phyloP scores from a whole-genome alignment of 2,113 vertebrate genomes.

The Apaloderma vittatum region DNA sequence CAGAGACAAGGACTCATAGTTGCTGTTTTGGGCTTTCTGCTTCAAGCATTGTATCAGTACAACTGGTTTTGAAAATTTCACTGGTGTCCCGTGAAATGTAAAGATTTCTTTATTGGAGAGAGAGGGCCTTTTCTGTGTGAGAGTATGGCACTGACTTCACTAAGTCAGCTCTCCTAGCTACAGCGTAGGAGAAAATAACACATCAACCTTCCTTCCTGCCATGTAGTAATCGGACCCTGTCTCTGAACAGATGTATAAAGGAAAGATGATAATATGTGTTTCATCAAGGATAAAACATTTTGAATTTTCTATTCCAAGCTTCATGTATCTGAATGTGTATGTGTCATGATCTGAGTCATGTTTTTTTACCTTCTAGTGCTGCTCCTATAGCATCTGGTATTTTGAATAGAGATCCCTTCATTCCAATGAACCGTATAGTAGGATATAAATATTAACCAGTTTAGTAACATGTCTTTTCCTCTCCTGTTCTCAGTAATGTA shows the following conservation, averaged over 20 bases:
- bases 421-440: neutral
- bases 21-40: neutral
- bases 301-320: neutral
- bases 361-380: neutral
- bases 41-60: neutral
- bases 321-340: neutral
- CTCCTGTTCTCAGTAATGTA: neutral
- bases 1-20: neutral
- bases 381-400: neutral
- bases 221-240: fast-evolving
- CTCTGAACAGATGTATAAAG: neutral
- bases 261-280: neutral
- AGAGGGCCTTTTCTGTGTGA: neutral
- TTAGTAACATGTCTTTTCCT: neutral
- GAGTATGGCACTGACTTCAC: neutral
- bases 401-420: neutral
- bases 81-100: neutral
- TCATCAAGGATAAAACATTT: neutral
- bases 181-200: neutral
- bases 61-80: neutral
- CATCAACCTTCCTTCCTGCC: neutral
- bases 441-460: slow-evolving; percentile 17
- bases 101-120: neutral
- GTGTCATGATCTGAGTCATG: neutral
- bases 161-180: neutral